These are phyloP conservation scores for Cyclura pinguis DNA, from an alignment of 2,797 vertebrate genomes.

Conservation along the genomic window DNA sequence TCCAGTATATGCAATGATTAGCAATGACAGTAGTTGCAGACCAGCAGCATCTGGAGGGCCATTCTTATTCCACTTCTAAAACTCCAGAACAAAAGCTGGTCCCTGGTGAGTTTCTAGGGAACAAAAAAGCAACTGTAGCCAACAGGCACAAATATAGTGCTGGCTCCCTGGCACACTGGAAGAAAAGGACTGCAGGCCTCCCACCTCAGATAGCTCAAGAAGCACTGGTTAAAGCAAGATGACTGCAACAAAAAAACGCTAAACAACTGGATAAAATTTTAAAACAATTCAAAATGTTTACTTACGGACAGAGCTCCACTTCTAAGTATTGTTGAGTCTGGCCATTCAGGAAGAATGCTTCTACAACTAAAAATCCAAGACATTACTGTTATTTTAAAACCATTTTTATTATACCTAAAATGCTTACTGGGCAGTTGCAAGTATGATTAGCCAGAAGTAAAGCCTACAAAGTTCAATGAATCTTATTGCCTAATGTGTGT, in stretches of 20 bases:
- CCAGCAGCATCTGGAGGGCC: background rate
- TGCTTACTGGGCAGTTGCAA: too few species aligned
- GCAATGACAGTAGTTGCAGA: background rate
- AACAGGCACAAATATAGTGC: too few species aligned
- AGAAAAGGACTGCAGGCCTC: too few species aligned
- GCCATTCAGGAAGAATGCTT: constrained; percentile 92
- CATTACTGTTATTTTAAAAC: background rate
- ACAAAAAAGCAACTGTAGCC: too few species aligned
- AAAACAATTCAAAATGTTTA: constrained; percentile 64
- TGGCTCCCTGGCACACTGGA: too few species aligned
- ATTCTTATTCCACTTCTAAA: background rate
- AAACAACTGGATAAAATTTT: background rate
- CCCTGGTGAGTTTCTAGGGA: too few species aligned
- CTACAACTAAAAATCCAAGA: constrained; percentile 84
- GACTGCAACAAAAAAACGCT: background rate
- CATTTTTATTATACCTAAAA: constrained; percentile 1
- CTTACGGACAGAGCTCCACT: constrained; percentile 95
- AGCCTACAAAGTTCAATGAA: background rate
- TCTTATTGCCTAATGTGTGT: background rate
- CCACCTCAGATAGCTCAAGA: too few species aligned
- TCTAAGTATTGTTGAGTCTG: constrained; percentile 89
- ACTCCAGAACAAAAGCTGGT: background rate
- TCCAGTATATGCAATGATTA: background rate
- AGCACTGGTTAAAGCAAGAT: background rate
- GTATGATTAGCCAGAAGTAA: background rate